Base-by-base conservation (phyloP, 2,113 vertebrate genomes). In the Machaerirhynchus nigripectus region DNA sequence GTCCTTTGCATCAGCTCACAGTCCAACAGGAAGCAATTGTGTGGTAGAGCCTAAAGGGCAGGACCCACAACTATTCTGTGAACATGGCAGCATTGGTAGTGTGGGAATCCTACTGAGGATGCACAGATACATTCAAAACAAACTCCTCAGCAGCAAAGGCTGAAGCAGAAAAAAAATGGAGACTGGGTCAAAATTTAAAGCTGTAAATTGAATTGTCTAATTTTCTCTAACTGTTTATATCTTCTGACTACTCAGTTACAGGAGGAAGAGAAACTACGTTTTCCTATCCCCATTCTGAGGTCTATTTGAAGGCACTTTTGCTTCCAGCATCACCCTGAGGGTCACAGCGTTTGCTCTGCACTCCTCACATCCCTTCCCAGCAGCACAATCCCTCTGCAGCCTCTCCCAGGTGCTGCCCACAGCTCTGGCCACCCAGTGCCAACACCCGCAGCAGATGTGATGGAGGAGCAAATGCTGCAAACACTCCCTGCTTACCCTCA, bases 191-290 rank as follows among this genome's bases (percentile, higher is more conserved):
- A 93, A 61, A 80, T 47, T 27, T 63, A 5, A 56, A 65, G 5
- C 7, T 73, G 3, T 39, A 19, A 50, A 7, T 23, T 26, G 8
- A 50, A 12, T 33, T 18, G 63, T 53, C 81, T 57, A 15, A 26
- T 74, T 61, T 91, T 49, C 21, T 79, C 63, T 44, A 8, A 47
- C 14, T 28, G 8, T 37, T 87, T 19, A 4, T 50, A 57, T 71
- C 69, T 74, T 76, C 21, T 84, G 73, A 90, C 82, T 95, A 73
- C 93, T 53, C 53, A 95, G 82, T 84, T 94, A 80, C 64, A 74
- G n/a, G 31, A 74, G 50, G 55, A 82, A 92, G 56, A 79, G 89
- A 90, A 93, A 64, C 56, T 71, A 28, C 79, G 57, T 67, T 91
- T 95, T 93, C 73, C 77, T 84, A 42, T 23, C 73, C 49, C 73